Evolutionary conservation across 2,113 vertebrate species (phyloP).

Genomic region (Turnix velox): DNA sequence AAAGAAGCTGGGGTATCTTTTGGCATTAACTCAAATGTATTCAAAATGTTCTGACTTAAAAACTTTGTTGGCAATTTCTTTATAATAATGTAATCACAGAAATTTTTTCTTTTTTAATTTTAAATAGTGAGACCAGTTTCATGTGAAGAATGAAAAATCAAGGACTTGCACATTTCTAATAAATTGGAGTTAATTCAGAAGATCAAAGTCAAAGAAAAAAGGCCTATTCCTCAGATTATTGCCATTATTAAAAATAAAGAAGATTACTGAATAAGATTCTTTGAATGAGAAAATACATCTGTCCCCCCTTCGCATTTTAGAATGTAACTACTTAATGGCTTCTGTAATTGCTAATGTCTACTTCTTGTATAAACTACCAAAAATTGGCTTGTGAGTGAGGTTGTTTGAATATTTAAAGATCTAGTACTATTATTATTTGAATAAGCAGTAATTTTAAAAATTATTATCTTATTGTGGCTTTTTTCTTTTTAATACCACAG

Average conservation of each 20-base stretch:
- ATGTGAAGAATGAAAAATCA: not conserved
- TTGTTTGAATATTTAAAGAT: slow-evolving; percentile 11
- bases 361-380: slow-evolving; percentile 17
- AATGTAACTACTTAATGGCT: slow-evolving; percentile 36
- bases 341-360: not conserved
- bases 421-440: not conserved
- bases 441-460: not conserved
- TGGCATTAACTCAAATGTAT: not conserved
- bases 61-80: not conserved
- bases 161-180: not conserved
- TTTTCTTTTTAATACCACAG: not conserved
- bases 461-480: not conserved
- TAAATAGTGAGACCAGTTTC: not conserved
- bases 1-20: not conserved
- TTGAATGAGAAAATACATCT: slow-evolving; percentile 22
- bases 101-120: not conserved
- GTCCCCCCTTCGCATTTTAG: not conserved
- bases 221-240: slow-evolving; percentile 21
- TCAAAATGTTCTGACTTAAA: not conserved
- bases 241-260: slow-evolving; percentile 49
- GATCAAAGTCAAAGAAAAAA: not conserved
- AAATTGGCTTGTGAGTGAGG: not conserved
- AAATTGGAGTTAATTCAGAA: not conserved
- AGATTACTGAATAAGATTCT: slow-evolving; percentile 26
- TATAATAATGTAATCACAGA: not conserved